phyloP scores from a whole-genome alignment of 2,888 invertebrate genomes.

The Rhimphoctona megacephalus region DNA sequence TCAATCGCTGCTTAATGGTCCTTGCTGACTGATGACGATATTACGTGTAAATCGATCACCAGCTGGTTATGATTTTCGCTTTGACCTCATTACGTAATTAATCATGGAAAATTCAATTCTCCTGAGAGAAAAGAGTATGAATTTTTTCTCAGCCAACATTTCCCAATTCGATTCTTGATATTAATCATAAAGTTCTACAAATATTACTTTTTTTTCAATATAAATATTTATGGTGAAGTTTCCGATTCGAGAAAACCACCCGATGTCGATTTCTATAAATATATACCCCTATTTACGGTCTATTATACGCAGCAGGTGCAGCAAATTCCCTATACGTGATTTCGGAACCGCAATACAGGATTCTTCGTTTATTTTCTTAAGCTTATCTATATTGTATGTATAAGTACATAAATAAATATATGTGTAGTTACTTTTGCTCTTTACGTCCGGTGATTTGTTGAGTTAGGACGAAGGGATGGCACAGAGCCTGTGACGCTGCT shows the following conservation, averaged over 20 bases:
- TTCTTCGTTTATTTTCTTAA: constrained; percentile 53
- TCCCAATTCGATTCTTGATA: not conserved
- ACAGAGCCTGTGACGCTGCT: constrained; percentile 26
- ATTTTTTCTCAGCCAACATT: not conserved
- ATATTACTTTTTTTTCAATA: not conserved
- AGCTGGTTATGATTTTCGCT: constrained; percentile 29
- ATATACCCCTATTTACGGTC: not conserved
- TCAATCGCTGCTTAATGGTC: constrained; percentile 33
- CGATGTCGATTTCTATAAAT: constrained; percentile 9
- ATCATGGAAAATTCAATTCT: not conserved
- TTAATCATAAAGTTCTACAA: not conserved
- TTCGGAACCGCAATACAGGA: constrained; percentile 36
- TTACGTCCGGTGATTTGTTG: constrained; percentile 60
- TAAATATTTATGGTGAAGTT: not conserved
- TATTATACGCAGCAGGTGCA: not conserved
- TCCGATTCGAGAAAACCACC: not conserved
- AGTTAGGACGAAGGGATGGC: constrained; percentile 54
- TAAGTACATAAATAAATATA: not conserved
- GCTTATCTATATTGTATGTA: constrained; percentile 45
- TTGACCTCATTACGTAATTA: not conserved
- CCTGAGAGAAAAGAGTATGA: not conserved
- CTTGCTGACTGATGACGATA: constrained; percentile 33
- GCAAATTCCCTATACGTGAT: constrained; percentile 51
- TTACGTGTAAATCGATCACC: constrained; percentile 37
- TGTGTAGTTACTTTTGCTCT: constrained; percentile 10